Percentiles rank a stretch among this genome's conserved stretches.
Conservation (phyloP, 2,888 invertebrate species). For the Drosophila multiciliata region DNA sequence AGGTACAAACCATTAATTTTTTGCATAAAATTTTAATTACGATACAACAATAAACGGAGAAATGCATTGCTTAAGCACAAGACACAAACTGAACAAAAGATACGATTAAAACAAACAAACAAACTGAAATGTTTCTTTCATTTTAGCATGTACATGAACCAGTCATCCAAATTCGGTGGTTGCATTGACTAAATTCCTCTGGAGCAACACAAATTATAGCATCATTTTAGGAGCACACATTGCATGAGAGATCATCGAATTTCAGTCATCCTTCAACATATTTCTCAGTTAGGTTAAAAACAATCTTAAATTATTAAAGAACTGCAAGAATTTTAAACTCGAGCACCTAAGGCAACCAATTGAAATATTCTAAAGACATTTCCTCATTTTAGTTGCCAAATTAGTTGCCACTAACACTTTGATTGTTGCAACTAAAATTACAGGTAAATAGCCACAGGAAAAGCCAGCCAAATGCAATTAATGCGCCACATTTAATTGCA, state of each 20-base stretch:
- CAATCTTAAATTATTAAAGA: background rate
- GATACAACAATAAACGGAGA: background rate
- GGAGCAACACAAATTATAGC: background rate
- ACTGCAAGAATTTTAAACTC: background rate
- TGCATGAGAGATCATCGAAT: background rate
- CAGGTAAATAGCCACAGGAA: conserved; percentile 41
- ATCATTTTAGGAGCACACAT: background rate
- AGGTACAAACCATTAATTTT: background rate
- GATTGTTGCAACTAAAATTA: conserved; percentile 38
- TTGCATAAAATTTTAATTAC: background rate
- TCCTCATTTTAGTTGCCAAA: too few relatives aligned
- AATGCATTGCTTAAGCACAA: background rate
- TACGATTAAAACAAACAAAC: background rate
- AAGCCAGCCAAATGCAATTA: conserved; percentile 65
- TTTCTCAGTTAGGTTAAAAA: background rate
- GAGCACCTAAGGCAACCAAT: background rate
- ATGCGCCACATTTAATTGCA: conserved; percentile 68
- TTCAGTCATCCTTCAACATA: background rate
- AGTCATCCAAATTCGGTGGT: background rate
- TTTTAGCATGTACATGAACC: background rate
- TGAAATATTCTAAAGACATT: background rate
- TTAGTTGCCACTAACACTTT: background rate
- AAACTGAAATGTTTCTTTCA: background rate
- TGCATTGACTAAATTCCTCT: background rate
- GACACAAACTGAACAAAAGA: background rate